Evolutionary conservation across 2,888 invertebrate species (phyloP).

Genomic region (Aspidiotus destructor): DNA sequence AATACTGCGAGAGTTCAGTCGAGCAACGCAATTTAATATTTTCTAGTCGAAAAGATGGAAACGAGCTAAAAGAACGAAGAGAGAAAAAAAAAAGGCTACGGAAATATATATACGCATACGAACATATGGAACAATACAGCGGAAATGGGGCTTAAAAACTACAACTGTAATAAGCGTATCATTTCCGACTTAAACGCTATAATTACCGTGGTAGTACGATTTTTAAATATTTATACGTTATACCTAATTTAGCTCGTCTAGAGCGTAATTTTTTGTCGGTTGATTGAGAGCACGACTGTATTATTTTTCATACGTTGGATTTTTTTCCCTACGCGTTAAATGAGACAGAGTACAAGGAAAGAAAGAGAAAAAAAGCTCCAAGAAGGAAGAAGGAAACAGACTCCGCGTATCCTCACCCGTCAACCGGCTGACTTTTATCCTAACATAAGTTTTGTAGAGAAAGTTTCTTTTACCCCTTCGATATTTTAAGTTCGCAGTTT

Average conservation of each 20-base stretch:
- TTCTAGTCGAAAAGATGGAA: neutral
- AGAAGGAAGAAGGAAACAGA: neutral
- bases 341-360: neutral
- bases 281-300: neutral
- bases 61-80: neutral
- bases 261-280: neutral
- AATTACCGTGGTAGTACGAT: neutral
- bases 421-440: neutral
- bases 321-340: neutral
- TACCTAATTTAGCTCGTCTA: neutral
- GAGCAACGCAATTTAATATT: constrained; percentile 4
- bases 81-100: neutral
- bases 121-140: neutral
- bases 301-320: neutral
- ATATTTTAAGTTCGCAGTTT: constrained; percentile 2
- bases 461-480: neutral
- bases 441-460: neutral
- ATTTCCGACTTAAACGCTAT: neutral
- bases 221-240: neutral
- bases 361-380: neutral
- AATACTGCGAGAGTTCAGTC: neutral
- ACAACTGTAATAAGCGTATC: constrained; percentile 4
- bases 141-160: neutral
- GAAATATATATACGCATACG: neutral
- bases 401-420: neutral